phyloP scores from a whole-genome alignment of 2,888 invertebrate species.

The Tillus elongatus region DNA sequence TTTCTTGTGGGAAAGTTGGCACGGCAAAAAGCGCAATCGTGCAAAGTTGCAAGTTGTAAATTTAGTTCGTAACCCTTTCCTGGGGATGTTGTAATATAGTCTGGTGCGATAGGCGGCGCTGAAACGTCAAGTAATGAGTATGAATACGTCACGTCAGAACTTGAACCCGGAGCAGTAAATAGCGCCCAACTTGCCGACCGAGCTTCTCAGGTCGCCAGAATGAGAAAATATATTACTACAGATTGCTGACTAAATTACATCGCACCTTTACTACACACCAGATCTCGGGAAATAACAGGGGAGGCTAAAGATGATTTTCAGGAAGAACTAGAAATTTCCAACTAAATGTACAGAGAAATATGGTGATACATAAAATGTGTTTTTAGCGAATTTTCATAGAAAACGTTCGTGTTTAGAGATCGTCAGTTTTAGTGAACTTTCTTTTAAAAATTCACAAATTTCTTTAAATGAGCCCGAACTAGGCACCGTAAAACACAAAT shows the following conservation, averaged over 20 bases:
- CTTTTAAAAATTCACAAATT: too few species aligned
- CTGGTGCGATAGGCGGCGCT: slow-evolving; percentile 32
- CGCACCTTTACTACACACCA: slow-evolving; percentile 23
- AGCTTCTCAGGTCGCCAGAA: slow-evolving; percentile 17
- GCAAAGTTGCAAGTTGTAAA: slow-evolving; percentile 37
- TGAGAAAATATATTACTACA: slow-evolving; percentile 33
- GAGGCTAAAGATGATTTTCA: too few species aligned
- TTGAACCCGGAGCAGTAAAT: slow-evolving; percentile 37
- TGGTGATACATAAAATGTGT: too few species aligned
- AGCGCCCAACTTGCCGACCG: slow-evolving; percentile 26
- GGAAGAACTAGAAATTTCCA: too few species aligned
- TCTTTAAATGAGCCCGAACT: too few species aligned
- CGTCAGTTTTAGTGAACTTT: too few species aligned
- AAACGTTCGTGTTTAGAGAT: too few species aligned
- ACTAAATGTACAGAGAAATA: too few species aligned
- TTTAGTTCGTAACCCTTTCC: slow-evolving; percentile 33
- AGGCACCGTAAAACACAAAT: too few species aligned
- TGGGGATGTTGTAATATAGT: slow-evolving; percentile 32
- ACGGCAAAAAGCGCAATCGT: slow-evolving; percentile 33
- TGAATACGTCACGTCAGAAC: slow-evolving; percentile 39
- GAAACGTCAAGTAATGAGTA: slow-evolving; percentile 40
- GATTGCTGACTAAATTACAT: slow-evolving; percentile 37
- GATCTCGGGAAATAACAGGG: too few species aligned
- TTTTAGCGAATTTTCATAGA: too few species aligned
- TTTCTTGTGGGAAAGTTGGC: slow-evolving; percentile 26